Evolutionary conservation across 2,113 vertebrate species (phyloP), one percentile per base, ranked within the genome.

Genomic region (Orcinus orca): DNA sequence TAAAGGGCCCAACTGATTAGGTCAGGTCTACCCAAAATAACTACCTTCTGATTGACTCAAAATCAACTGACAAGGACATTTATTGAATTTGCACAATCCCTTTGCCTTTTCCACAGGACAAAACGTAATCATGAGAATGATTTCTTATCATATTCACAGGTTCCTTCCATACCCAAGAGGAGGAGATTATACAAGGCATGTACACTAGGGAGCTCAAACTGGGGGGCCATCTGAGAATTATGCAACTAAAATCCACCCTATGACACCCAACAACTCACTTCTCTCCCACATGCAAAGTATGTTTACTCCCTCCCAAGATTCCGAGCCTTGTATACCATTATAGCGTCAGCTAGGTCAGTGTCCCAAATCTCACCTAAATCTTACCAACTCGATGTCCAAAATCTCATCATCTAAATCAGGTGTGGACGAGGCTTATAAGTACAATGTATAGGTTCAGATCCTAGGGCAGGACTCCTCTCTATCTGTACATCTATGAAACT

Each of bases 31-130:
- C 11, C 13, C 50, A 6, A 71, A 31, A 47, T 53, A 14, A n/a
- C 68, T 9, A 76, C 23, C 14, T 33, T 95, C 67, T 29, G n/a
- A 63, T 71, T 81, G 47, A 96, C 41, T 80, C 65, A 55, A 15
- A 65, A 21, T 74, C 31, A 74, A 41, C 14, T 44, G 13, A 36
- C 71, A 44, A 20, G 10, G 41, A 50, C 1, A 3, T 8, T n/a
- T 38, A 77, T 1, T 70, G 25, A 41, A 26, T 79, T 1, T 73
- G 1, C 1, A 74, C 63, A 96, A 62, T 62, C 6, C 10, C 3
- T n/a, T 87, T 6, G 68, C 11, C 18, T 65, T 91, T 53, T 31
- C 65, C 41, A 44, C 8, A 26, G 41, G 53, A n/a, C 3, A 84
- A 36, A 95, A 62, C 11, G 4, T 84, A 68, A 83, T 1, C 15